phyloP scores from a whole-genome alignment of 2,113 vertebrate species.

The Neotragus pygmaeus region DNA sequence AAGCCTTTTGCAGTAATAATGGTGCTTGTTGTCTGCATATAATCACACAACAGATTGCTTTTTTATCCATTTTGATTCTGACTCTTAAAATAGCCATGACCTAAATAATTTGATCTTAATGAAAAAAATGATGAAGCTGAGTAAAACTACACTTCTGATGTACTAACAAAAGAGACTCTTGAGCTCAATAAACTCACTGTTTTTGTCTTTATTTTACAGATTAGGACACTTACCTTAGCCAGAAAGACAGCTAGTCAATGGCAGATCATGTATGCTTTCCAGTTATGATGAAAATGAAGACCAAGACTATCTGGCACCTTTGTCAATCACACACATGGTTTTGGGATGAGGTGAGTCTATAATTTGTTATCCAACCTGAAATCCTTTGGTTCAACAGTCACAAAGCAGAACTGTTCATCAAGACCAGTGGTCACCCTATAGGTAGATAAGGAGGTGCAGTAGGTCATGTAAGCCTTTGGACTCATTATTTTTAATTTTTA shows the following conservation, averaged over 20 bases:
- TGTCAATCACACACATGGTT: not conserved
- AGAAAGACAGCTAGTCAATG: not conserved
- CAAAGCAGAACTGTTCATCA: not conserved
- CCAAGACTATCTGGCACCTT: not conserved
- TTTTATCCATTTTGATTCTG: not conserved
- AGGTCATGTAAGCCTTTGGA: not conserved
- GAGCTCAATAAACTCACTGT: not conserved
- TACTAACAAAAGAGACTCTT: not conserved
- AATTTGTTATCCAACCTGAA: not conserved
- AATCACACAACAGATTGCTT: not conserved
- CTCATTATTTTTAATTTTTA: not conserved
- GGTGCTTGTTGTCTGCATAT: not conserved
- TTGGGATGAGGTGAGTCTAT: not conserved
- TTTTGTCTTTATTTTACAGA: not conserved
- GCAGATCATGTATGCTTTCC: not conserved
- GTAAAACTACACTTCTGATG: not conserved
- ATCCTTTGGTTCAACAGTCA: not conserved
- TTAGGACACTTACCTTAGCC: not conserved
- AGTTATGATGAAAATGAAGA: not conserved
- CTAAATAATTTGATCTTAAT: slow-evolving; percentile 6
- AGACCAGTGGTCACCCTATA: not conserved
- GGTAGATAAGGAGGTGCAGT: not conserved
- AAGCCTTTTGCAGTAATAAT: not conserved
- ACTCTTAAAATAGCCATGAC: not conserved
- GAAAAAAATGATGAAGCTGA: not conserved